Base-by-base conservation (phyloP, 2,113 vertebrate species). In the Lepisosteus oculatus region DNA sequence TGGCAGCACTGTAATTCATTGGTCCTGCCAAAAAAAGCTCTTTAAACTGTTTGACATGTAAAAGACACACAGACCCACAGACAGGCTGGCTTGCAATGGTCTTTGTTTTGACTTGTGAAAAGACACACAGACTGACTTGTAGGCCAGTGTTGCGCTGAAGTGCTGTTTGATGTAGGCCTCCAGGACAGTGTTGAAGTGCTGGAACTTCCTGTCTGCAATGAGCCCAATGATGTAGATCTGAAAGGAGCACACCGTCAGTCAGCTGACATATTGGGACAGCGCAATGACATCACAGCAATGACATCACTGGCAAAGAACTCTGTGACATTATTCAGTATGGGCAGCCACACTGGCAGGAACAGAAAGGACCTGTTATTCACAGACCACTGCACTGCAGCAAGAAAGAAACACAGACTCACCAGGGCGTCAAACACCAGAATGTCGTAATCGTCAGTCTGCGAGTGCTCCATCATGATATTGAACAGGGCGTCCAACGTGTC, bases 391-490 rank as follows among this genome's bases (percentile, higher is more conserved):
- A 68, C 67, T 3, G 61, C 61, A 64, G 64, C 65, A 8, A 67
- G 54, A 55, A 61, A 29, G 13, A 61, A 4, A 17, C 61, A 74
- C 12, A 72, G 75, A 77, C 95, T 93, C 90, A 99, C 97, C 96
- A 99, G 82, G n/a, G 97, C 97, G 78, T 99, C 96, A 63, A 99
- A 99, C 75, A 99, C 97, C 2, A 99, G 95, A 81, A 98, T 98
- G 85, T 99, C 97, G 29, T 99, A 99, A 69, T 95, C 93, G 11
- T 95, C 82, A 5, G 91, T 97, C 68, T 96, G 90, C 68, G 97
- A 98, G 82, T 99, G 93, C 14, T 99, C 97, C 97, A 99, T 98
- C 97, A 99, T 98, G 84, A 99, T 99, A 83, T 96, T 99, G 89
- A 99, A 99, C 72, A 99, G 86, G 43, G 97, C 97, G 9, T 98